Percentiles rank a stretch among this genome's conserved stretches.
Evolutionary conservation across 2,797 vertebrate species (phyloP).

Genomic region (Stomatorhinus walkeri): DNA sequence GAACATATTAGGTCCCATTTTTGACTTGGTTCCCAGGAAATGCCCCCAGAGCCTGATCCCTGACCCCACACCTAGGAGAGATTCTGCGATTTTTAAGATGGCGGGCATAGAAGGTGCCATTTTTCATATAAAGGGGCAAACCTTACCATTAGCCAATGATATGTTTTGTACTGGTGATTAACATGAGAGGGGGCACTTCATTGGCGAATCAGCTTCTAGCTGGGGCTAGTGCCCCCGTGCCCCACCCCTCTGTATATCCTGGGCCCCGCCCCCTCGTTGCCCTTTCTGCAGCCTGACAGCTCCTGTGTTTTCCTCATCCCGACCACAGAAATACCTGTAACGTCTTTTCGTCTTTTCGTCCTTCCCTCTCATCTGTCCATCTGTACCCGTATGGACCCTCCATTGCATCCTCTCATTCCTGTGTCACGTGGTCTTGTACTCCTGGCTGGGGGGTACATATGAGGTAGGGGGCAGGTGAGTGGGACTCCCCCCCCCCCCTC

Average conservation of each 20-base stretch:
- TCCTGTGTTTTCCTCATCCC: background rate
- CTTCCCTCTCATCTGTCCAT: background rate
- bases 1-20: background rate
- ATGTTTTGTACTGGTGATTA: background rate
- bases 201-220: background rate
- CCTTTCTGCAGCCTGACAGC: background rate
- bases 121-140: background rate
- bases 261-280: background rate
- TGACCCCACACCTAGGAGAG: background rate
- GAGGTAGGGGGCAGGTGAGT: background rate
- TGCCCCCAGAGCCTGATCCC: background rate
- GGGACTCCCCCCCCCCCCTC: background rate
- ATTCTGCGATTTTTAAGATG: background rate
- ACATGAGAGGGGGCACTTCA: background rate
- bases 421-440: background rate
- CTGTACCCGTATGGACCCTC: background rate
- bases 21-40: background rate
- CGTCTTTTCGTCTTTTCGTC: background rate
- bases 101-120: background rate
- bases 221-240: background rate
- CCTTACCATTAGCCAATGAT: background rate
- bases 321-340: background rate
- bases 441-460: background rate
- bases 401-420: background rate
- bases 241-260: background rate